Conservation (phyloP, 2,797 vertebrate genomes). For the Pseudochromis fuscus region DNA sequence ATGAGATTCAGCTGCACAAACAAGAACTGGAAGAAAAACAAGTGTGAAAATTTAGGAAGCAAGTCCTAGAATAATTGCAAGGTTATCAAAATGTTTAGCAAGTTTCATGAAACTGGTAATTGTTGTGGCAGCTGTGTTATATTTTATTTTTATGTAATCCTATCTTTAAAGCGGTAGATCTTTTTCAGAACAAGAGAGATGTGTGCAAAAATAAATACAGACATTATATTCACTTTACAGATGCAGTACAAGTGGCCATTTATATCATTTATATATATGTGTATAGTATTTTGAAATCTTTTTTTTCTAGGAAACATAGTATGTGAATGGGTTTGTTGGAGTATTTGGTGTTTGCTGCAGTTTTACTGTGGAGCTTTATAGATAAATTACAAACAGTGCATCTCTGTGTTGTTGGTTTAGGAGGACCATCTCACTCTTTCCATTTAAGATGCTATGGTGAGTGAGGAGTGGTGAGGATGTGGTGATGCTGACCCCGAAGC, state of each 20-base stretch:
- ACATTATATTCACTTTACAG: background rate
- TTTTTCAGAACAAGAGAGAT: background rate
- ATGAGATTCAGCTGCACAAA: slow-evolving; percentile 4
- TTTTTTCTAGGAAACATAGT: too few species aligned
- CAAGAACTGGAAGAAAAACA: background rate
- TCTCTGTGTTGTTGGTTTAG: background rate
- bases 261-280: too few species aligned
- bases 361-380: background rate
- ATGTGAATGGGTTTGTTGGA: too few species aligned
- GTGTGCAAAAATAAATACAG: background rate
- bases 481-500: slow-evolving; percentile 18
- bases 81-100: background rate
- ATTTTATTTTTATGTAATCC: background rate
- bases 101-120: background rate
- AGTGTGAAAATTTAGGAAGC: slow-evolving; percentile 4
- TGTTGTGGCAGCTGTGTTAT: background rate
- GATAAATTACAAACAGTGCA: background rate
- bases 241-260: too few species aligned
- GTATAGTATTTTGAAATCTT: background rate
- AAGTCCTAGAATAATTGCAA: slow-evolving; percentile 13
- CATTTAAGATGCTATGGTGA: background rate
- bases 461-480: background rate
- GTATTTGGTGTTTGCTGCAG: background rate
- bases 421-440: background rate
- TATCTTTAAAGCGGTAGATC: background rate